Evolutionary conservation across 2,888 invertebrate species (phyloP), one percentile per base, ranked within the genome.

Genomic region (Oscheius sp.): DNA sequence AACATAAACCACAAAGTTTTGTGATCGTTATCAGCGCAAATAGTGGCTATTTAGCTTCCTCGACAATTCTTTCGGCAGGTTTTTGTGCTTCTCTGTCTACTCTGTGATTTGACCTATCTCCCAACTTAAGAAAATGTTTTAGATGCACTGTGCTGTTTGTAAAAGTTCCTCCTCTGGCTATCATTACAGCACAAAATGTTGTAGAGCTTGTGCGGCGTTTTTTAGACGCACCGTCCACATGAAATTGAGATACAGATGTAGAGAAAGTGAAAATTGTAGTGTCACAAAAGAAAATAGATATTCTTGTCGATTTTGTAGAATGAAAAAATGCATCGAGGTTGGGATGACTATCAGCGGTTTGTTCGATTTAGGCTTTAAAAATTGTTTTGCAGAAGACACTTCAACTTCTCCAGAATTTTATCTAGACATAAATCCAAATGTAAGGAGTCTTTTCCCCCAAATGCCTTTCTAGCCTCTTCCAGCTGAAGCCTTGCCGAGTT

Each of bases 291-390:
- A 25, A 52, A 27, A 27, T 10, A 23, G 50, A 25, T 52, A 15
- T 23, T 25, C 3, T 25, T 52, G 50, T n/a, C 50, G 50, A 3
- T 52, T 45, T 45, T 61, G 61, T 27, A 25, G 61, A 20, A 29
- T 61, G 61, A 39, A 61, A 29, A 61, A 61, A 10, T 61, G 61
- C 10, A 27, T 61, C 5, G 42, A 27, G 12, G 61, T 61, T 27
- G 61, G 61, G 27, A 61, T 61, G 61, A 33, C 23, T 25, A 17
- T 37, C 3, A 33, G 23, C 17, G 27, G 52, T 52, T 17, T 12
- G 52, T 52, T 23, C 3, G 3, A 3, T 17, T 42, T 42, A 4
- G 12, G 17, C 4, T 42, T 42, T 42, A 6, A n/a, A n/a, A n/a
- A n/a, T 10, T 37, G 8, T 37, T 23, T 48, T 48, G 4, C 25